phyloP scores from a whole-genome alignment of 2,888 invertebrate genomes.

The Tetramorium bicarinatum region DNA sequence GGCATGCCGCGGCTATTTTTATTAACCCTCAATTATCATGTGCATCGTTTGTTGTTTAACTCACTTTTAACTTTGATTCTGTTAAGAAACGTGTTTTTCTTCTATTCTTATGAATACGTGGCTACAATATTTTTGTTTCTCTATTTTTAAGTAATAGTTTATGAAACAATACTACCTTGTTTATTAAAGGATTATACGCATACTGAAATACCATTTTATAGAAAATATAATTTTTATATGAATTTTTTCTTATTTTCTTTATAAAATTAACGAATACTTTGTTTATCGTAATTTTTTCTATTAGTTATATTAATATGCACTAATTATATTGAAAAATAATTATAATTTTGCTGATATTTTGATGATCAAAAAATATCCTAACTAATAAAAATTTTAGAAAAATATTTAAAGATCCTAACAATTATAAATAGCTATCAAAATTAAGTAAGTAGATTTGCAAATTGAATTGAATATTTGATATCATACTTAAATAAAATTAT shows the following conservation, averaged over 20 bases:
- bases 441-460: not conserved
- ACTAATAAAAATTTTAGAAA: not conserved
- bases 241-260: not conserved
- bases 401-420: not conserved
- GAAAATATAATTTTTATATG: not conserved
- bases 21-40: conserved; percentile 50
- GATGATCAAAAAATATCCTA: not conserved
- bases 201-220: conserved; percentile 10
- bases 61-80: not conserved
- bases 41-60: conserved; percentile 56
- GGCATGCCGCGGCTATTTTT: conserved; percentile 80
- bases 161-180: not conserved
- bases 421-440: not conserved
- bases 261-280: not conserved
- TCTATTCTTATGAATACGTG: not conserved
- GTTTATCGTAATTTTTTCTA: conserved; percentile 4
- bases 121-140: not conserved
- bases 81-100: conserved; percentile 9
- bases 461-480: conserved; percentile 1
- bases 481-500: not conserved
- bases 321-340: not conserved
- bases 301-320: not conserved
- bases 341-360: not conserved
- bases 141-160: conserved; percentile 1
- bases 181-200: not conserved